These are phyloP conservation scores for Melanostigma gelatinosum DNA, from an alignment of 2,113 vertebrate species.

Conservation along the genomic window DNA sequence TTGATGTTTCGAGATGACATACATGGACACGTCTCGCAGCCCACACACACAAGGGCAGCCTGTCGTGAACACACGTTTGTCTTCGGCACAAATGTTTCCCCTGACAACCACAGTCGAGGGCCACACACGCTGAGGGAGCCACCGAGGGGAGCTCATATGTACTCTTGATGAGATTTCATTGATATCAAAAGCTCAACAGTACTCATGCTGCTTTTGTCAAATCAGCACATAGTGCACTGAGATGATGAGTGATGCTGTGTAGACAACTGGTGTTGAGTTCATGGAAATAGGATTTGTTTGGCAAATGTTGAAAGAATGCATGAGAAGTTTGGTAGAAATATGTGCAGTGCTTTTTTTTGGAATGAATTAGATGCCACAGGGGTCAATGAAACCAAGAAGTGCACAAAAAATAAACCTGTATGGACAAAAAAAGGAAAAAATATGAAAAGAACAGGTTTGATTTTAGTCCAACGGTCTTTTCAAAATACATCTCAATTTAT, in stretches of 20 bases:
- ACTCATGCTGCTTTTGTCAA: conserved; percentile 65
- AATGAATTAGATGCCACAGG: background rate
- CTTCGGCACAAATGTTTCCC: conserved; percentile 77
- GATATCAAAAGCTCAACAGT: conserved; percentile 74
- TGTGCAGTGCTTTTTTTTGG: background rate
- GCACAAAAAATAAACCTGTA: background rate
- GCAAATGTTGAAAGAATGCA: conserved; percentile 26
- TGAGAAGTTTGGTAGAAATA: conserved; percentile 13
- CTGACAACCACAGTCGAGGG: conserved; percentile 64
- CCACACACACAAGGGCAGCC: conserved; percentile 67
- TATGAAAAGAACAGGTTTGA: background rate
- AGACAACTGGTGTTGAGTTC: conserved; percentile 73
- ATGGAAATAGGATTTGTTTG: conserved; percentile 19
- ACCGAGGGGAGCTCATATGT: conserved; percentile 53
- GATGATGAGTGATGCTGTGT: conserved; percentile 52
- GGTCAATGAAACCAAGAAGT: background rate
- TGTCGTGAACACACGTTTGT: conserved; percentile 63
- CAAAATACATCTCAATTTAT: background rate
- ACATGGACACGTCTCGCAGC: conserved; percentile 58
- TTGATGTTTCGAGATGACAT: conserved; percentile 69
- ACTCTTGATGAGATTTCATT: conserved; percentile 72
- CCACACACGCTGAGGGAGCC: conserved; percentile 83
- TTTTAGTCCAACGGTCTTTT: background rate
- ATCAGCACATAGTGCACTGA: conserved; percentile 58
- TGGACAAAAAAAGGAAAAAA: background rate